Base-by-base conservation (phyloP, 2,113 vertebrate species). In the Semnopithecus entellus region DNA sequence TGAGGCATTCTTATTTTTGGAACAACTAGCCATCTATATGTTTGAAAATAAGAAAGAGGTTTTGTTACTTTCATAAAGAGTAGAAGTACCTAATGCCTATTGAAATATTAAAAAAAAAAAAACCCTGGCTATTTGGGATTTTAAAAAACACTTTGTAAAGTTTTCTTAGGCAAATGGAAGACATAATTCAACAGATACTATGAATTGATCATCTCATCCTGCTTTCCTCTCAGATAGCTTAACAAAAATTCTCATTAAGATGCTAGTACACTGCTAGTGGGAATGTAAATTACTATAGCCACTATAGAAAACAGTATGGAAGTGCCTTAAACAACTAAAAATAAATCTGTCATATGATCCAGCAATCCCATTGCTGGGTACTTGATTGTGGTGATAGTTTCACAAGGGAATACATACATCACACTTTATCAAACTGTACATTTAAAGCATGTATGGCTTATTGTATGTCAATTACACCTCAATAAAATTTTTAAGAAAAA, bases 211-310 rank as follows among this genome's bases (percentile, higher is more conserved):
- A 23, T 90, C 48, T 97, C 40, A 22, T 22, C 70, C 83, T 86
- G 96, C 68, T 96, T 94, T 95, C 32, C 80, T 64, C 82, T 43
- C 18, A 25, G 52, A 20, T 7, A 55, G 9, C 84, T 35, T 18
- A 97, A 75, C 13, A 94, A 85, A 93, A 95, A 64, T 76, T 82
- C 88, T 70, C 38, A 73, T 48, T 50, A 75, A 92, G 43, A 78
- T 32, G 14, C 43, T 23, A 73, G 70, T 38, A 73, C 1, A 12
- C n/a, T 73, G 70, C 66, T 48, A 4, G 16, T 32, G 27, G 75
- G 27, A 78, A 78, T 48, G 7, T 76, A 76, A 76, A 76, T 76
- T 32, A 76, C 43, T 30, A 30, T 7, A 48, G 25, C 14, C 73
- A 76, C 73, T 30, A 48, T 5, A 4, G 27, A 48, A 78, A 48